These are phyloP conservation scores for Cololabis saira DNA, from an alignment of 2,113 vertebrate genomes.

Conservation along the genomic window DNA sequence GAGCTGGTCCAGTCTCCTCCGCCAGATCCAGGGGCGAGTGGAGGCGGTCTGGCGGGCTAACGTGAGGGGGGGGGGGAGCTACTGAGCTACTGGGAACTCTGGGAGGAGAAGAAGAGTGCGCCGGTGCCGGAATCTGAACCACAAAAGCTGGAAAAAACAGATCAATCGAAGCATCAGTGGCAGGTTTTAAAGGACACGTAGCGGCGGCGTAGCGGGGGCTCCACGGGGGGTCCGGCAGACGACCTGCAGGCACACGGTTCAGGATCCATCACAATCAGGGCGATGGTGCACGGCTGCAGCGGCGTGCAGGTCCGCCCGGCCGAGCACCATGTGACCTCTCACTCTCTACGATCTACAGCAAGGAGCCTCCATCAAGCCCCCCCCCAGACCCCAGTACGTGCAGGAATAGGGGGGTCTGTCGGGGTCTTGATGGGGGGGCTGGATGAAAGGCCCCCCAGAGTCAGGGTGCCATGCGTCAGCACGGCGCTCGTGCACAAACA, in stretches of 20 bases:
- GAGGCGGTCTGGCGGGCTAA: slow-evolving; percentile 14
- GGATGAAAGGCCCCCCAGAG: slow-evolving; percentile 75
- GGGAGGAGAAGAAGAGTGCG: slow-evolving; percentile 65
- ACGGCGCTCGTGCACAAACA: slow-evolving; percentile 84
- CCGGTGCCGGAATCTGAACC: slow-evolving; percentile 62
- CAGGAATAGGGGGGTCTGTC: slow-evolving; percentile 39
- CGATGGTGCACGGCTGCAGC: slow-evolving; percentile 72
- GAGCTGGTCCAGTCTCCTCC: slow-evolving; percentile 19
- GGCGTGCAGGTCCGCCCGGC: slow-evolving; percentile 32
- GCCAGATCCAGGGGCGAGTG: neutral
- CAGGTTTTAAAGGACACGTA: slow-evolving; percentile 31
- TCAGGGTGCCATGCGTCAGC: slow-evolving; percentile 84
- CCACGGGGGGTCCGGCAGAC: slow-evolving; percentile 43
- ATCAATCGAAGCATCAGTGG: slow-evolving; percentile 63
- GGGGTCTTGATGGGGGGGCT: slow-evolving; percentile 55
- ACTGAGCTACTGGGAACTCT: slow-evolving; percentile 14
- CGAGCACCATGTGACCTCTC: slow-evolving; percentile 73
- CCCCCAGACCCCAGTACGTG: slow-evolving; percentile 52
- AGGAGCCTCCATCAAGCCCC: slow-evolving; percentile 78
- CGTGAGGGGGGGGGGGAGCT: too few relatives aligned
- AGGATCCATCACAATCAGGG: slow-evolving; percentile 61
- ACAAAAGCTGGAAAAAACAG: slow-evolving; percentile 64
- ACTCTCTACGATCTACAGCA: slow-evolving; percentile 70
- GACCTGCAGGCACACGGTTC: slow-evolving; percentile 66
- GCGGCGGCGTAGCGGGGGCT: slow-evolving; percentile 1